A percentile compares a stretch with the other conserved stretches of the same genome.
Evolutionary conservation across 2,888 invertebrate genomes (phyloP).

Genomic region (Leptothorax acervorum): DNA sequence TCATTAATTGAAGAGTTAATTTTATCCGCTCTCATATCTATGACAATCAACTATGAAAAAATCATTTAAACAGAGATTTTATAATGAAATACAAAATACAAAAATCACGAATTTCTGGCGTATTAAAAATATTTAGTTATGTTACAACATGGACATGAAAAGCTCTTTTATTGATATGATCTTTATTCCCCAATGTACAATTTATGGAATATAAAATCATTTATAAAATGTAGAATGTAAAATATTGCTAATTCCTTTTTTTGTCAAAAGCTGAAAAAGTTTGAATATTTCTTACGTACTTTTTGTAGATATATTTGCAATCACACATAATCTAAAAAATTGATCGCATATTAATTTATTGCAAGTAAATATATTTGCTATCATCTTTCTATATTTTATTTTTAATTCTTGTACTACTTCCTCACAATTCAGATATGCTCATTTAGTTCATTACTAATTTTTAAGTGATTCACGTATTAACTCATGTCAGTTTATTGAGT

Average conservation of each 20-base stretch:
- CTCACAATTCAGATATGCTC: neutral
- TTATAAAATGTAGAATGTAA: neutral
- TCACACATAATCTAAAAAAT: neutral
- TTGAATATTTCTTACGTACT: neutral
- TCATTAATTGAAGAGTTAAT: slow-evolving; percentile 13
- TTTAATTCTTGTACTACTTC: neutral
- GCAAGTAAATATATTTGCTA: neutral
- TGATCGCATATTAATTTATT: neutral
- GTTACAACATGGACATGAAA: neutral
- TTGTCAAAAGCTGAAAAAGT: neutral
- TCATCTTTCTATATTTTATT: neutral
- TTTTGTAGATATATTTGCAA: neutral
- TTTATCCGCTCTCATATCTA: neutral
- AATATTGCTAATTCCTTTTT: neutral
- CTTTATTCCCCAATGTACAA: neutral
- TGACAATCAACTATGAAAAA: neutral
- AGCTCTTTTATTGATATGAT: neutral
- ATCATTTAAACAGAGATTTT: slow-evolving; percentile 11
- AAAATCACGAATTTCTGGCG: neutral
- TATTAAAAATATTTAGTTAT: neutral
- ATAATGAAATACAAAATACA: neutral
- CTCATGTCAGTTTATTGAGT: neutral
- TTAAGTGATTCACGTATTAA: neutral
- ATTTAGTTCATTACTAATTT: neutral
- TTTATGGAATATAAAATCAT: neutral